Conservation (phyloP, 1,140 invertebrate genomes). For the Oryctes rhinoceros region DNA sequence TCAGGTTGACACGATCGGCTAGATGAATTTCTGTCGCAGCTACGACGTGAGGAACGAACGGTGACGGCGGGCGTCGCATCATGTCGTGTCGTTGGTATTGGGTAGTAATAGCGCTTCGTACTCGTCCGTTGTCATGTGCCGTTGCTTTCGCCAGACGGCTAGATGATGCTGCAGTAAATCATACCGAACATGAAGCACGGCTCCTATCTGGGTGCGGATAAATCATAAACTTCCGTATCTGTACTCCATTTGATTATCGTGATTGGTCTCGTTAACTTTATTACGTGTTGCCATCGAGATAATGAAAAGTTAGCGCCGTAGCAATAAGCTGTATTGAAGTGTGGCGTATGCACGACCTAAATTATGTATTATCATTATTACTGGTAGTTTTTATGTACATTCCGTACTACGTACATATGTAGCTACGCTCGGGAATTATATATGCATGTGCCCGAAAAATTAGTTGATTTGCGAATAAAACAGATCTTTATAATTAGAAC, state of each 20-base stretch:
- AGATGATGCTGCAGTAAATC: constrained; percentile 27
- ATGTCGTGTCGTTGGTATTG: background rate
- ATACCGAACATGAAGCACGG: constrained; percentile 6
- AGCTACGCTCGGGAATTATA: no score
- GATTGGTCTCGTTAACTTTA: constrained; percentile 31
- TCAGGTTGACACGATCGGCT: constrained; percentile 22
- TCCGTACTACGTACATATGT: no score
- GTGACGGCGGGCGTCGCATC: background rate
- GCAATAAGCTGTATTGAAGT: background rate
- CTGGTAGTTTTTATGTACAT: no score
- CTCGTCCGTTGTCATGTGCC: background rate
- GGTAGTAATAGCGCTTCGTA: background rate
- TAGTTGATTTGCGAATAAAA: no score
- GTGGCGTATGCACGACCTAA: background rate
- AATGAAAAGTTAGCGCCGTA: background rate
- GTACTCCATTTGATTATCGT: constrained; percentile 25
- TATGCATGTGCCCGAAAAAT: no score
- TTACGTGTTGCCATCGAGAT: constrained; percentile 14
- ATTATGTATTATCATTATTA: no score
- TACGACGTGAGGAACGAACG: background rate
- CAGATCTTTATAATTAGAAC: no score
- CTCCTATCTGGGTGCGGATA: constrained; percentile 4
- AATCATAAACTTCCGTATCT: constrained; percentile 36
- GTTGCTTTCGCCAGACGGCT: constrained; percentile 20
- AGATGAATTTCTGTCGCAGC: constrained; percentile 23